Conservation (phyloP, 2,113 vertebrate genomes). For the Herpetotheres cachinnans region DNA sequence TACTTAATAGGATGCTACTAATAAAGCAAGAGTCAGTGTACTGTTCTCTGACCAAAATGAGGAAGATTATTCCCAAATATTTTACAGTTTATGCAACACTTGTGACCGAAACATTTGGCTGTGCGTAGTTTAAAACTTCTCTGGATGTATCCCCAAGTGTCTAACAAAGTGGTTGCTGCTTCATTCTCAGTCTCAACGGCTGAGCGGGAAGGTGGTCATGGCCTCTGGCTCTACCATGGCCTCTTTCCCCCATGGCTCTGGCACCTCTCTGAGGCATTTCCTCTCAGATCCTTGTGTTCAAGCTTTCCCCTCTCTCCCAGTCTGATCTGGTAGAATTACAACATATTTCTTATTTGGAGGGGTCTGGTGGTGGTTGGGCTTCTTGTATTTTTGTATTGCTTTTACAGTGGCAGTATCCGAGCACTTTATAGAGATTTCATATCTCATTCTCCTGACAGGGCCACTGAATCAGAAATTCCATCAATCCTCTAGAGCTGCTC, state of each 20-base stretch:
- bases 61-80: not conserved
- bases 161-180: not conserved
- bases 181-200: not conserved
- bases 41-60: not conserved
- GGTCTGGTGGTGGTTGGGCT: not conserved
- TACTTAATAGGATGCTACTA: not conserved
- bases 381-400: not conserved
- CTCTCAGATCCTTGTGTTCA: not conserved
- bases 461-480: not conserved
- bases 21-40: not conserved
- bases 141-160: not conserved
- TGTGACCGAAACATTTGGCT: not conserved
- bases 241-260: not conserved
- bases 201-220: accelerated
- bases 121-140: not conserved
- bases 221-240: too few relatives aligned
- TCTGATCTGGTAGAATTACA: not conserved
- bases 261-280: not conserved
- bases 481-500: not conserved
- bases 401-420: not conserved
- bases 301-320: not conserved
- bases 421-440: not conserved
- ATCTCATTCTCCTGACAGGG: not conserved
- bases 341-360: not conserved
- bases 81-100: not conserved